Base-by-base conservation (phyloP, 2,888 invertebrate species). In the Rhagophthalmus giganteus region DNA sequence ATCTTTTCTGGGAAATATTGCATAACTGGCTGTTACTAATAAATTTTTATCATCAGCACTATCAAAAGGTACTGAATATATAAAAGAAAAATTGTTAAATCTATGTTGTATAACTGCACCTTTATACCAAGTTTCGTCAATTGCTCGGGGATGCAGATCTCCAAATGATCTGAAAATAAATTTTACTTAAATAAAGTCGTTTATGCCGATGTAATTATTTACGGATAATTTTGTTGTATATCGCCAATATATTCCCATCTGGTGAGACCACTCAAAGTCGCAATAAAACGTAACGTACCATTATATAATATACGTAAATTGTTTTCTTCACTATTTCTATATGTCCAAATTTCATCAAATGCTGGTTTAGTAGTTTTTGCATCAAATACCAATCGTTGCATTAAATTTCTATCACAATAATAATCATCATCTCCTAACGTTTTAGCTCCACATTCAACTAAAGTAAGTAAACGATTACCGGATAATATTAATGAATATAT, bases 111-210 rank as follows among this genome's bases (percentile, higher is more conserved):
- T 79, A 2, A 94, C 90, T 0, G 94, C 93, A 55, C 90, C 87
- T 70, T 89, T 88, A 70, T 94, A 94, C 92, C 93, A 94, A 0
- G 88, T 85, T 72, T 94, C 93, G 69, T 94, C 92, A 13, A 92
- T 88, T 0, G 93, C 87, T 40, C 82, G 81, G 2, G 79, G 81
- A 67, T 91, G 85, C 33, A 80, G 73, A 63, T 90, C 88, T 6
- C 90, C 90, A 66, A 92, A 92, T 56, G 86, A 84, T 10, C 84
- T 85, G 66, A 5, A 72, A 71, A 33, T 11, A 33, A 33, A 24
- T 4, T 28, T 7, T 7, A 9, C n/a, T n/a, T n/a, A n/a, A n/a
- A n/a, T n/a, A n/a, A n/a, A n/a, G n/a, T n/a, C n/a, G n/a, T n/a
- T n/a, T n/a, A n/a, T n/a, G n/a, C n/a, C n/a, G n/a, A n/a, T n/a